These are phyloP conservation scores for Cydia amplana DNA, from an alignment of 1,140 invertebrate species.

Conservation along the genomic window DNA sequence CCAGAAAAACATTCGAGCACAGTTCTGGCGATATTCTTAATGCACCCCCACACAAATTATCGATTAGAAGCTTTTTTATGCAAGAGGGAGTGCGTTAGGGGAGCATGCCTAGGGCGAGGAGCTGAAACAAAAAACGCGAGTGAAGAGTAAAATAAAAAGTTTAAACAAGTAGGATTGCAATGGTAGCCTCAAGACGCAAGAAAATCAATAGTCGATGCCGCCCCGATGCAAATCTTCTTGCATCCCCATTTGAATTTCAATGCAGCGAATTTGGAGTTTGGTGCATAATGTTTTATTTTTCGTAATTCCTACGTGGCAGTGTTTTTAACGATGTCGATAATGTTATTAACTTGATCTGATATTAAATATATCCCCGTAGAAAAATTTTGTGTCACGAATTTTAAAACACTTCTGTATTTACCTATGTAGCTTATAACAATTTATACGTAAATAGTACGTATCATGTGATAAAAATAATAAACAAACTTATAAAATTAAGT, in stretches of 20 bases:
- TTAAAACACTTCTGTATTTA: too few relatives aligned
- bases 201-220: conserved; percentile 76
- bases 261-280: conserved; percentile 59
- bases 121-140: conserved; percentile 78
- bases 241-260: conserved; percentile 74
- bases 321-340: conserved; percentile 32
- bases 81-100: conserved; percentile 74
- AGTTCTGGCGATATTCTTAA: conserved; percentile 77
- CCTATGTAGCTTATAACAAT: too few relatives aligned
- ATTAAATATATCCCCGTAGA: not conserved
- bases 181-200: conserved; percentile 68
- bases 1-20: conserved; percentile 73
- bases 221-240: conserved; percentile 73
- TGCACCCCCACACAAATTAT: conserved; percentile 80
- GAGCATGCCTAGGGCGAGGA: conserved; percentile 64
- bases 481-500: too few relatives aligned
- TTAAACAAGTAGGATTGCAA: conserved; percentile 78
- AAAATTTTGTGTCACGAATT: too few relatives aligned
- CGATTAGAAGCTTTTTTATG: conserved; percentile 80
- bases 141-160: conserved; percentile 79
- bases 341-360: not conserved
- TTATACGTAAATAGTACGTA: too few relatives aligned
- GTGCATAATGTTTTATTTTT: conserved; percentile 47
- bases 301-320: conserved; percentile 47
- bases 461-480: too few relatives aligned